Percentiles rank a stretch among this genome's conserved stretches.
Conservation (phyloP, 30 jellyfish, hydroid and myxozoan species). For the Haliclystus octoradiatus region DNA sequence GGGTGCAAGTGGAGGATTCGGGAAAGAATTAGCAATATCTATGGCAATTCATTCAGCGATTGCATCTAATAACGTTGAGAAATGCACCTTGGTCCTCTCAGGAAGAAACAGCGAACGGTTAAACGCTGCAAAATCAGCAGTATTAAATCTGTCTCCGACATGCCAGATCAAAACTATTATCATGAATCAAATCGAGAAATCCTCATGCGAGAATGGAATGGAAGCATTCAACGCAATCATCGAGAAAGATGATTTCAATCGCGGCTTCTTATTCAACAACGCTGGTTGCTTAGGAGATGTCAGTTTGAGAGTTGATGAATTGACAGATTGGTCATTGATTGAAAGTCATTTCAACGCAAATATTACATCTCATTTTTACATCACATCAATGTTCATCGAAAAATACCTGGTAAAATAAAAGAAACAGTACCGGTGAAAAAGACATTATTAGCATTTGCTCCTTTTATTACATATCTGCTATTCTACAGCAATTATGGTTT, state of each 20-base stretch:
- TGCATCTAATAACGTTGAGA: slow-evolving; percentile 10
- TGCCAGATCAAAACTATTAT: not conserved
- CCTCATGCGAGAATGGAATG: slow-evolving; percentile 10
- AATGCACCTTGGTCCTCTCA: slow-evolving; percentile 28
- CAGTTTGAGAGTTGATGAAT: slow-evolving; percentile 4
- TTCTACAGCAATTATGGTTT: slow-evolving; percentile 51
- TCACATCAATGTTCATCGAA: too few species aligned
- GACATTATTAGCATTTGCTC: slow-evolving; percentile 49
- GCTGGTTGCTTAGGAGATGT: slow-evolving; percentile 84
- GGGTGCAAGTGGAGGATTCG: slow-evolving; percentile 96
- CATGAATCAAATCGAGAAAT: not conserved
- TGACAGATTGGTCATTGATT: not conserved
- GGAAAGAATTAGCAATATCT: slow-evolving; percentile 27
- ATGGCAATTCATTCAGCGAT: slow-evolving; percentile 41
- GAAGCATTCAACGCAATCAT: slow-evolving; percentile 10
- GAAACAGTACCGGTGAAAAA: slow-evolving; percentile 57
- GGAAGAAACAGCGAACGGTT: slow-evolving; percentile 51
- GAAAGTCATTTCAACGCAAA: slow-evolving; percentile 40
- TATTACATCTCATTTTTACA: slow-evolving; percentile 44
- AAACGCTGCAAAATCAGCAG: slow-evolving; percentile 24
- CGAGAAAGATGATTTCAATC: slow-evolving; percentile 11
- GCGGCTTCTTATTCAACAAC: slow-evolving; percentile 50
- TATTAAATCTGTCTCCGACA: not conserved
- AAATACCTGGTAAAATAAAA: slow-evolving; percentile 31
- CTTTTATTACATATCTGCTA: slow-evolving; percentile 45